Evolutionary conservation across 2,888 invertebrate species (phyloP).

Genomic region (Lycophotia porphyrea): DNA sequence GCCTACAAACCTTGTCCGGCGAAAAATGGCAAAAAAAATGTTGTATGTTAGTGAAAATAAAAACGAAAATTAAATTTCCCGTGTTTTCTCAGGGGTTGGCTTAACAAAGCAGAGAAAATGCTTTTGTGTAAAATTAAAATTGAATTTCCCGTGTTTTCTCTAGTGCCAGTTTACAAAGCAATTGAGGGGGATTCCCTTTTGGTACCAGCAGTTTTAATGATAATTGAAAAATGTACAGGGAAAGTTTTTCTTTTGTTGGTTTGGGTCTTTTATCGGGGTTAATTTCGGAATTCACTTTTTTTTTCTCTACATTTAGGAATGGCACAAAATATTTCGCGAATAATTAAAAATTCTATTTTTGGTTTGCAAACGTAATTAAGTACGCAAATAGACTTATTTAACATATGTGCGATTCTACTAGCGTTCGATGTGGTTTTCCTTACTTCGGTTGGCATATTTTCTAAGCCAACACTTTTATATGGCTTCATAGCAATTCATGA

Average conservation of each 20-base stretch:
- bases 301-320: not conserved
- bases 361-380: not conserved
- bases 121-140: slow-evolving; percentile 28
- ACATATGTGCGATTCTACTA: not conserved
- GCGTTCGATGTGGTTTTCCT: not conserved
- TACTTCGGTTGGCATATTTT: not conserved
- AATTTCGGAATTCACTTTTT: not conserved
- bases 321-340: not conserved
- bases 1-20: not conserved
- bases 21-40: slow-evolving; percentile 6
- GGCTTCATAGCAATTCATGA: not conserved
- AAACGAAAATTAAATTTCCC: slow-evolving; percentile 12
- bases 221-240: slow-evolving; percentile 25
- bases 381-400: not conserved
- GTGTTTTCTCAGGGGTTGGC: not conserved
- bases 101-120: slow-evolving; percentile 7
- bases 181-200: not conserved
- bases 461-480: not conserved
- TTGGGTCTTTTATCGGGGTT: not conserved
- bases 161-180: not conserved
- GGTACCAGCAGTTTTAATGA: not conserved
- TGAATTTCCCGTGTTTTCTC: slow-evolving; percentile 14
- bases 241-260: slow-evolving; percentile 3
- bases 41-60: not conserved
- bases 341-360: not conserved